phyloP scores from a whole-genome alignment of 2,888 invertebrate species.

The Pammene aurita region DNA sequence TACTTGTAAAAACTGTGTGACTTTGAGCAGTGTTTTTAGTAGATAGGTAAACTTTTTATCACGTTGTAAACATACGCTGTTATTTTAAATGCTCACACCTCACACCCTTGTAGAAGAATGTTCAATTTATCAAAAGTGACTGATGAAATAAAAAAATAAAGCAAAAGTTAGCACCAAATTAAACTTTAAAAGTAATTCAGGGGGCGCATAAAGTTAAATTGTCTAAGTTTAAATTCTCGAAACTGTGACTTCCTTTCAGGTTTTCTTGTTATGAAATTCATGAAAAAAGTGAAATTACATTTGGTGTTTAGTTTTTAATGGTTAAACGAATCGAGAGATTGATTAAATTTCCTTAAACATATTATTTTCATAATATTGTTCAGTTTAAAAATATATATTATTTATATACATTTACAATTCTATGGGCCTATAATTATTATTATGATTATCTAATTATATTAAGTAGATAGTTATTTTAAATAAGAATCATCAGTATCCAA shows the following conservation, averaged over 20 bases:
- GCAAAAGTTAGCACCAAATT: conserved; percentile 54
- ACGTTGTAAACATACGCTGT: too few species aligned
- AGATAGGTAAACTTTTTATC: too few species aligned
- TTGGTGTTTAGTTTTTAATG: conserved; percentile 42
- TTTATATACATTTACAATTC: too few species aligned
- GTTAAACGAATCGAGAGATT: not conserved
- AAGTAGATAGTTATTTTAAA: too few species aligned
- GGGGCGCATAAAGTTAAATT: conserved; percentile 75
- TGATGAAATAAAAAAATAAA: not conserved
- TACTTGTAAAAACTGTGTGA: too few species aligned
- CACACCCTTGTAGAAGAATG: not conserved
- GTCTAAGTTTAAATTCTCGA: conserved; percentile 67
- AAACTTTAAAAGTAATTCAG: conserved; percentile 58
- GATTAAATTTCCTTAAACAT: too few species aligned
- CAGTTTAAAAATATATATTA: too few species aligned
- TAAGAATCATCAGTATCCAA: too few species aligned
- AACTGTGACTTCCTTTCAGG: conserved; percentile 54
- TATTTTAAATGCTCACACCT: not conserved
- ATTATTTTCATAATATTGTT: too few species aligned
- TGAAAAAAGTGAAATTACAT: conserved; percentile 55
- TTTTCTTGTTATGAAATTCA: conserved; percentile 54
- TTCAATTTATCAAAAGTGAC: not conserved
- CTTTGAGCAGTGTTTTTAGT: too few species aligned
- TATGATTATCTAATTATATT: too few species aligned
- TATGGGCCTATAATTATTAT: too few species aligned